Evolutionary conservation across 1,140 invertebrate species (phyloP), one percentile per base, ranked within the genome.

Genomic region (Diploscapter pachys): DNA sequence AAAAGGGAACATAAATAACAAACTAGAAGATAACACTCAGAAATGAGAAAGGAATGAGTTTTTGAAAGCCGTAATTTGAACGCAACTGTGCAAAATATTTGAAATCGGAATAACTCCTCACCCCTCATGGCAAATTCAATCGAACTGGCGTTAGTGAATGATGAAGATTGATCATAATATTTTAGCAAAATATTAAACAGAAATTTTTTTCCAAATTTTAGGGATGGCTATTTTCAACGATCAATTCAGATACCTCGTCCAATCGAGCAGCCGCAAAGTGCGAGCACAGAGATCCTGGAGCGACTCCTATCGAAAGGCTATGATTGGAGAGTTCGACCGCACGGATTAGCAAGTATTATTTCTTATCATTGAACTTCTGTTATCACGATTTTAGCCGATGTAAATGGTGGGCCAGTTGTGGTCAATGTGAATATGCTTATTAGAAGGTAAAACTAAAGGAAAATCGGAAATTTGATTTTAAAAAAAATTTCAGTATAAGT

Each of bases 351-450:
- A 11, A 59, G 57, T 55, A 68, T 9, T 1, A 6, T 48, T 68
- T 6, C 49, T 52, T 52, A 69, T 69, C 64, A 52, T 54, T 62
- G 70, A 5, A 76, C 55, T 53, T 71, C 31, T 31, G 31, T 31
- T 31, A 31, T 31, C 31, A 31, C 31, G 31, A 31, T 31, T 31
- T 31, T 31, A 31, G 66, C 8, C 11, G 31, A 31, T 31, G 1
- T 31, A 31, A 31, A 31, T 31, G 31, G 87, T 88, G 91, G 91
- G 87, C 89, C 87, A 8, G 86, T 86, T 50, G 71, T 82, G 50
- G 85, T 88, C 0, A 55, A 69, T 61, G 92, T 96, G 89, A 95
- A 96, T 91, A 90, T 95, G 89, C 93, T 91, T 88, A 91, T 96
- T 80, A 91, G 94, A 83, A 95, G 82, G 82, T 82, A 65, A 11